Evolutionary conservation across 2,113 vertebrate species (phyloP).

Genomic region (Albula glossodonta): DNA sequence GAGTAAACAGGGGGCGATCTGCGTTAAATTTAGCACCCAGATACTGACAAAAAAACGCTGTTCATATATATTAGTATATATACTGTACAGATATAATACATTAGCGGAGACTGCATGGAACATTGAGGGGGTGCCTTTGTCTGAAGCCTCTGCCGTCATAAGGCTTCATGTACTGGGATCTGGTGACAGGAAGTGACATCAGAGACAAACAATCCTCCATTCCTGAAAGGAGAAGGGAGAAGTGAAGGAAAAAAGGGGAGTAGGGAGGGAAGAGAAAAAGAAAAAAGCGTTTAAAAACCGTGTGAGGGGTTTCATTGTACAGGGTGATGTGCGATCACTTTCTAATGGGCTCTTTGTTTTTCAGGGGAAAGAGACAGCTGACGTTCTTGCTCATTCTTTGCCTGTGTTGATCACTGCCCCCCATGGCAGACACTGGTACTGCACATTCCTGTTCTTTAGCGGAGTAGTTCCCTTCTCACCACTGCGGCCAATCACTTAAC

Average conservation of each 20-base stretch:
- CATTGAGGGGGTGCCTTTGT: constrained; percentile 11
- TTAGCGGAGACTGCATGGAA: constrained; percentile 49
- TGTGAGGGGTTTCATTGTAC: not conserved
- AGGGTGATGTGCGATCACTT: not conserved
- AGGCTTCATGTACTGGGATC: constrained; percentile 15
- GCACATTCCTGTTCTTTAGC: not conserved
- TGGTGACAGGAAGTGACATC: constrained; percentile 3
- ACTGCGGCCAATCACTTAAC: too few relatives aligned
- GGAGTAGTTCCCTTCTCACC: too few relatives aligned
- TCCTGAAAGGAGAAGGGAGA: constrained; percentile 33
- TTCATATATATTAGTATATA: constrained; percentile 66
- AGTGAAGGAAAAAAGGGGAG: constrained; percentile 2
- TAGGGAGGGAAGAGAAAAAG: not conserved
- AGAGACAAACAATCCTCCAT: constrained; percentile 23
- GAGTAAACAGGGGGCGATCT: constrained; percentile 25
- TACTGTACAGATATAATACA: constrained; percentile 73
- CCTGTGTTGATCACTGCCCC: not conserved
- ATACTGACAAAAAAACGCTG: constrained; percentile 37
- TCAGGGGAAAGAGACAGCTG: not conserved
- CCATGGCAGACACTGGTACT: not conserved
- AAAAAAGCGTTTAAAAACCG: not conserved
- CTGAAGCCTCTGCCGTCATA: constrained; percentile 39
- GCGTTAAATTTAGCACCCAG: constrained; percentile 36
- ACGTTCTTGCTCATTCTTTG: not conserved
- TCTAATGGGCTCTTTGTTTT: not conserved